phyloP scores from a whole-genome alignment of 2,797 vertebrate species.

The Hafferia zeledoni region DNA sequence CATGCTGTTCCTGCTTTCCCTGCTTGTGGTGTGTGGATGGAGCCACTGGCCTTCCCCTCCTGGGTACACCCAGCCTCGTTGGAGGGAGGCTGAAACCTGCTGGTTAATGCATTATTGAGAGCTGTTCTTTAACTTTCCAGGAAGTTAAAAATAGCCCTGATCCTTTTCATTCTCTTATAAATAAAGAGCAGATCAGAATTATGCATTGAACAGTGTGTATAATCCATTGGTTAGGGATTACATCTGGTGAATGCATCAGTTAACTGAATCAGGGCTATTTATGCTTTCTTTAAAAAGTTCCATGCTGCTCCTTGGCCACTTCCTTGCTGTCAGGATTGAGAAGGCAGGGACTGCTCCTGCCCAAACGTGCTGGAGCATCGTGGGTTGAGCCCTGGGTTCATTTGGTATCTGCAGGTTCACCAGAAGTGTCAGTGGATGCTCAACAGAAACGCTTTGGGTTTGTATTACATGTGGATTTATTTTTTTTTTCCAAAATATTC shows the following conservation, averaged over 20 bases:
- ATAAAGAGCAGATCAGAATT: conserved; percentile 32
- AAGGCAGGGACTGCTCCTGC: not conserved
- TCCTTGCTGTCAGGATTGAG: not conserved
- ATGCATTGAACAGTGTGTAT: conserved; percentile 41
- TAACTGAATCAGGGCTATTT: not conserved
- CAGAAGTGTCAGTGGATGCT: not conserved
- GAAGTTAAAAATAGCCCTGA: conserved; percentile 63
- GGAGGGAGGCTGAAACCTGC: not conserved
- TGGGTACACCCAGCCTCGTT: not conserved
- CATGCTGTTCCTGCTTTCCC: not conserved
- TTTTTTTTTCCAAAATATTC: not conserved
- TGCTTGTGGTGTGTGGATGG: accelerated
- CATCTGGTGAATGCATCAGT: conserved; percentile 40
- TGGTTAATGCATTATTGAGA: conserved; percentile 52
- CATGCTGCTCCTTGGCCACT: not conserved
- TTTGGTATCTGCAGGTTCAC: not conserved
- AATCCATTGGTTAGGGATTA: conserved; percentile 50
- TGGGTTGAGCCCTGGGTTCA: not conserved
- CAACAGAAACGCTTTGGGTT: not conserved
- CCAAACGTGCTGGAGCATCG: not conserved
- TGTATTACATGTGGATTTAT: not conserved
- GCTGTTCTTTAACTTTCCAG: conserved; percentile 57
- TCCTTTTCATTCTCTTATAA: conserved; percentile 52
- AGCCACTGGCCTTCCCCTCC: not conserved
- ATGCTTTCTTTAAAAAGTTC: not conserved